Evolutionary conservation across 2,113 vertebrate genomes (phyloP), one percentile per base, ranked within the genome.

Genomic region (Megaceryle maxima): DNA sequence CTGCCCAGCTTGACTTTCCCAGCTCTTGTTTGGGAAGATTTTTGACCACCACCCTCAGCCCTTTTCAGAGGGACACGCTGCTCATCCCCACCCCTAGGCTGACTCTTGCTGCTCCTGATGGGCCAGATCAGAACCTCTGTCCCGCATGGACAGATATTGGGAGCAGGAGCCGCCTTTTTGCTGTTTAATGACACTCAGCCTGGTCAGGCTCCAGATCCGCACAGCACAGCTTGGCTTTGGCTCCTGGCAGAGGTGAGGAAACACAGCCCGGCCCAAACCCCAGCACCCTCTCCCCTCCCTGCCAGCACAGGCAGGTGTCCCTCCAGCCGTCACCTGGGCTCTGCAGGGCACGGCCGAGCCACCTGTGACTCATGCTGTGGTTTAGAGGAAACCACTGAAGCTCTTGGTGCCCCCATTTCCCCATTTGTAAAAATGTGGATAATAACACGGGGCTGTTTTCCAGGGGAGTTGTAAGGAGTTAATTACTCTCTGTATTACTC

Each of bases 391-490:
- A 91, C 20, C 95, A 31, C 28, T 1, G 14, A 84, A 94, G 93
- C 95, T 73, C 24, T 16, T 2, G 21, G 60, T 95, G 95, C 94
- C 92, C 89, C 94, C 89, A 15, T 95, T 95, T 96, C 94, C 92
- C 83, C 75, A 48, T 60, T 68, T 19, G 82, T 96, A 92, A 95
- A 94, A 94, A 95, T 74, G 86, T 10, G 89, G 93, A 24, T 96
- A 96, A 96, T 94, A 57, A 94, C 16, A 92, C 12, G 6, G 85
- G 88, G 69, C 37, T 63, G 87, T 33, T 88, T 51, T 80, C 55
- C 69, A 63, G 60, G 11, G 43, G n/a, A 64, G 75, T 19, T 69
- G 84, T 43, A 64, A 59, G 68, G 78, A 73, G 74, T 57, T 90
- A 92, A 92, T 94, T 89, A 87, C n/a, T 7, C 21, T 3, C 8